Percentiles rank a stretch among this genome's conserved stretches.
Conservation (phyloP, 2,888 invertebrate genomes). For the Aethes cnicana region DNA sequence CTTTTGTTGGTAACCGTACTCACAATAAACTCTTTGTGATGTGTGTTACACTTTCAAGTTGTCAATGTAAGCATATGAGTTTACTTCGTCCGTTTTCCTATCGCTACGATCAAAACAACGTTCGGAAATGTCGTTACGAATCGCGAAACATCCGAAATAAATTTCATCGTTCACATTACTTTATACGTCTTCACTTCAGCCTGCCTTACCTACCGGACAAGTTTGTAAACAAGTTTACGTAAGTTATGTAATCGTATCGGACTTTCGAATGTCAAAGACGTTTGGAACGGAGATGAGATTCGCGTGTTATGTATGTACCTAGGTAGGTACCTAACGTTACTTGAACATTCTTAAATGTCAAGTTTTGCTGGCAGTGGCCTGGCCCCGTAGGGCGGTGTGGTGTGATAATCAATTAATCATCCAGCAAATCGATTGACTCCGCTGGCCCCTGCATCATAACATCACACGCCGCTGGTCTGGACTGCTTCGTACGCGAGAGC, state of each 20-base stretch:
- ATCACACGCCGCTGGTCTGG: conserved; percentile 62
- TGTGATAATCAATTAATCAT: conserved; percentile 60
- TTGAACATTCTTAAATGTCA: too few relatives aligned
- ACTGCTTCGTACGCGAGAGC: conserved; percentile 45
- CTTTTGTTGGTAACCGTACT: conserved; percentile 23
- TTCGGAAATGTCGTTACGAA: conserved; percentile 8
- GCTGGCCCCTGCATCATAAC: conserved; percentile 56
- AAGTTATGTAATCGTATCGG: conserved; percentile 43
- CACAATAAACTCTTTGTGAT: conserved; percentile 15
- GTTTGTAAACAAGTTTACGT: conserved; percentile 44
- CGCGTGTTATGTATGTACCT: conserved; percentile 34
- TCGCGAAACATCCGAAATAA: conserved; percentile 6
- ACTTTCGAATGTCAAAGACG: conserved; percentile 30
- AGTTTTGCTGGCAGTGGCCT: conserved; percentile 56
- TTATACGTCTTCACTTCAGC: conserved; percentile 27
- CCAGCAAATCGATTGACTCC: conserved; percentile 58
- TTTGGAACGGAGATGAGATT: conserved; percentile 18
- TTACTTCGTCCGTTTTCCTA: too few relatives aligned
- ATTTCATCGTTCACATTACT: conserved; percentile 10
- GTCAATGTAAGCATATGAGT: too few relatives aligned
- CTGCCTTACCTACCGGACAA: conserved; percentile 33
- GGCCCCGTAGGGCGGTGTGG: conserved; percentile 54
- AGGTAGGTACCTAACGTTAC: too few relatives aligned
- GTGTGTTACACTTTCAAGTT: too few relatives aligned
- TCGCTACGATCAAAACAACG: too few relatives aligned